Conservation (phyloP, 2,113 vertebrate genomes). For the Phalacrocorax pelagicus region DNA sequence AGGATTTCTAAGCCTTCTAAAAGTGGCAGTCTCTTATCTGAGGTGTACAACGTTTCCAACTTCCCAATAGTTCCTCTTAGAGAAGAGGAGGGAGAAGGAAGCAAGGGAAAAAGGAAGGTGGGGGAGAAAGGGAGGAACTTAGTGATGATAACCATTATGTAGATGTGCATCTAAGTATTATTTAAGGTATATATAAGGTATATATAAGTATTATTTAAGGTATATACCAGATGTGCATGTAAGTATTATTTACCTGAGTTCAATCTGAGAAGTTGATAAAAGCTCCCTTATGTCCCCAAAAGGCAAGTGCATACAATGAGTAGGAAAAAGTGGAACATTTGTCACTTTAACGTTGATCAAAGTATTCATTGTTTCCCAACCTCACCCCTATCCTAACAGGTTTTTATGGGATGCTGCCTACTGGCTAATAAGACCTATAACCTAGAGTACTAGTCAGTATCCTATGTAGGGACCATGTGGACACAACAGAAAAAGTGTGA, state of each 20-base stretch:
- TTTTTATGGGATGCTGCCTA: background rate
- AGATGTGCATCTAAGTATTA: background rate
- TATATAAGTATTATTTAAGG: too few species aligned
- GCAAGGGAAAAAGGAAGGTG: rapidly evolving
- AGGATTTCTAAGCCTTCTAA: background rate
- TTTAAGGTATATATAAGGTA: too few species aligned
- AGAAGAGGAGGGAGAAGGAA: background rate
- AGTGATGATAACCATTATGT: background rate
- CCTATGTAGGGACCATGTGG: background rate
- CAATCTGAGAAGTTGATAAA: background rate
- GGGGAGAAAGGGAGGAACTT: background rate
- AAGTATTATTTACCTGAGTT: background rate
- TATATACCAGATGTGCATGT: background rate
- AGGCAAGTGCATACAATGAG: background rate
- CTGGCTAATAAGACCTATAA: background rate
- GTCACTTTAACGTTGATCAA: background rate
- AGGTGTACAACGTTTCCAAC: background rate
- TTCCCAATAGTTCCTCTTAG: background rate
- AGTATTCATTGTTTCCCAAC: background rate
- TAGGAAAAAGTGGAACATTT: background rate
- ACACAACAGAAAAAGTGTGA: background rate
- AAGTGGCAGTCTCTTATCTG: background rate
- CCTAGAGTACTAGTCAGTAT: background rate
- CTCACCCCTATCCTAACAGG: background rate
- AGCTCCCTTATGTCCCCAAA: background rate